phyloP scores from a whole-genome alignment of 2,888 invertebrate species.

The Drosophila subquinaria region DNA sequence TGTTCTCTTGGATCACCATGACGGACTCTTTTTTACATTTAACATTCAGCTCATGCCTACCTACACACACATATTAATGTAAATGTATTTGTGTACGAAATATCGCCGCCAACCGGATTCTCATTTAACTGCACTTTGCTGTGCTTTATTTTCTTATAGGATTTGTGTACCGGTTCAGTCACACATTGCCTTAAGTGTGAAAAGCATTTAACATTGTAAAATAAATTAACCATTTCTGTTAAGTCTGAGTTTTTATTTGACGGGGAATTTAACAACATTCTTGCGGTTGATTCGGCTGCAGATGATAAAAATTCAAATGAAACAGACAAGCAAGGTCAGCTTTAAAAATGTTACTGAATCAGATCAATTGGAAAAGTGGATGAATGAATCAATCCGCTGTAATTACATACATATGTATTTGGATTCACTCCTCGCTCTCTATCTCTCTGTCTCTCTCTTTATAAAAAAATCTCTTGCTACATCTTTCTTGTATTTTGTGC shows the following conservation, averaged over 20 bases:
- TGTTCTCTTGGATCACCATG: constrained; percentile 7
- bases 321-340: constrained; percentile 40
- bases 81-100: background rate
- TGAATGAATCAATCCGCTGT: constrained; percentile 13
- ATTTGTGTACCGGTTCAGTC: constrained; percentile 59
- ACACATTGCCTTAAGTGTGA: constrained; percentile 56
- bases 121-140: constrained; percentile 70
- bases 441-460: background rate
- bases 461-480: constrained; percentile 7
- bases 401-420: too few species aligned
- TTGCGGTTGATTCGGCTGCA: constrained; percentile 62
- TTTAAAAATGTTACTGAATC: constrained; percentile 34
- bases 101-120: constrained; percentile 63
- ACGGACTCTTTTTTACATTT: constrained; percentile 18
- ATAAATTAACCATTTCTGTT: constrained; percentile 50
- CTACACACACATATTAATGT: constrained; percentile 1
- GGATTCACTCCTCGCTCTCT: background rate
- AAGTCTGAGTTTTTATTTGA: constrained; percentile 20
- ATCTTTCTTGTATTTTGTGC: constrained; percentile 26
- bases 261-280: constrained; percentile 65
- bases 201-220: constrained; percentile 56
- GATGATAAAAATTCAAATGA: constrained; percentile 35
- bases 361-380: constrained; percentile 2
- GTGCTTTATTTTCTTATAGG: constrained; percentile 39
- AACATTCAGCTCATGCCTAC: constrained; percentile 28